Evolutionary conservation across 2,888 invertebrate species (phyloP).

Genomic region (Graphium colonna): DNA sequence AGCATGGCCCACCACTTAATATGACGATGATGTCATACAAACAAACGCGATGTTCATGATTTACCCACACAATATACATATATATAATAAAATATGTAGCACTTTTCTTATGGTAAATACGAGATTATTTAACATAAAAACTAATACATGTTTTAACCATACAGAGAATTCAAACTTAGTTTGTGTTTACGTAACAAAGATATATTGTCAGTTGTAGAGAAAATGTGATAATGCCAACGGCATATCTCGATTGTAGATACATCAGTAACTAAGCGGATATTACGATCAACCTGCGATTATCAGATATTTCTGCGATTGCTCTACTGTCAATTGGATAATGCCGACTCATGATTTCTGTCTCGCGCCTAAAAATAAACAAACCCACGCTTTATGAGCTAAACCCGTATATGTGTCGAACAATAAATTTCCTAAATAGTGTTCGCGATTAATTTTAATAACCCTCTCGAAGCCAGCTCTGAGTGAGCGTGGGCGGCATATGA

Average conservation of each 20-base stretch:
- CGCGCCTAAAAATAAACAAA: too few species aligned
- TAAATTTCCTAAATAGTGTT: conserved; percentile 22
- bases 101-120: too few species aligned
- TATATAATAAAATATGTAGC: too few species aligned
- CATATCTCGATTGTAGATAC: background rate
- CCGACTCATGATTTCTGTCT: too few species aligned
- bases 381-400: too few species aligned
- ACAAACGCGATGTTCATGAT: background rate
- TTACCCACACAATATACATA: too few species aligned
- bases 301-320: conserved; percentile 6
- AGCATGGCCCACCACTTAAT: conserved; percentile 28
- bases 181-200: background rate
- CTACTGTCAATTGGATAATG: background rate
- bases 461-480: conserved; percentile 8
- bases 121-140: background rate
- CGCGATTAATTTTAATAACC: conserved; percentile 2
- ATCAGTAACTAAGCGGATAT: conserved; percentile 9
- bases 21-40: conserved; percentile 36
- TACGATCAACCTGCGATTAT: background rate
- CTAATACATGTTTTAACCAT: background rate
- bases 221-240: background rate
- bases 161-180: background rate
- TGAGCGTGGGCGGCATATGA: background rate
- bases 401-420: background rate
- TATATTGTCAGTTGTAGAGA: conserved; percentile 2